A percentile compares a stretch with the other conserved stretches of the same genome.
These are phyloP conservation scores for Carpatolechia fugitivella DNA, from an alignment of 2,888 invertebrate genomes.

Conservation along the genomic window DNA sequence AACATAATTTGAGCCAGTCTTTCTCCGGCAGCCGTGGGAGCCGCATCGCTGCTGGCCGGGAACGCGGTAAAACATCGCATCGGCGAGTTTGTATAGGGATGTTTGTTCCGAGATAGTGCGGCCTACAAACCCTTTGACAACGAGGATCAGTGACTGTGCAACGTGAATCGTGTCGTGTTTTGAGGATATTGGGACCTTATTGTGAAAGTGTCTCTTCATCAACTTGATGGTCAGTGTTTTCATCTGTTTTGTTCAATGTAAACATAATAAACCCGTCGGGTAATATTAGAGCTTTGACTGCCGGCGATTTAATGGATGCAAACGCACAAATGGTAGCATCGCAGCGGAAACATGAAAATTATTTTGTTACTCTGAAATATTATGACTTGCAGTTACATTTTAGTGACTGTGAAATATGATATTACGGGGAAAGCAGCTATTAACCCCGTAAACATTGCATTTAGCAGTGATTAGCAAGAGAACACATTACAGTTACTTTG, in stretches of 20 bases:
- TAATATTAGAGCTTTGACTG: constrained; percentile 52
- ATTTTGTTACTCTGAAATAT: constrained; percentile 54
- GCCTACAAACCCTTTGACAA: constrained; percentile 46
- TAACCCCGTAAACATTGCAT: constrained; percentile 14
- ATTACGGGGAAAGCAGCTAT: constrained; percentile 30
- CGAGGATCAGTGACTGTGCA: constrained; percentile 51
- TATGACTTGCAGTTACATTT: constrained; percentile 45
- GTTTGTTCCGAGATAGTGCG: constrained; percentile 71
- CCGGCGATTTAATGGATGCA: constrained; percentile 60
- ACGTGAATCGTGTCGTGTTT: constrained; percentile 43
- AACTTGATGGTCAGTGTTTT: constrained; percentile 60
- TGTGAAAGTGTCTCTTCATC: constrained; percentile 48
- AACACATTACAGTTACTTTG: background rate
- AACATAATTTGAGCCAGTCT: constrained; percentile 75
- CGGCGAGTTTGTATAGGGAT: constrained; percentile 61
- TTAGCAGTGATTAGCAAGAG: constrained; percentile 10
- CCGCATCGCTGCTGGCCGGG: constrained; percentile 51
- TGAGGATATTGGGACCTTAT: constrained; percentile 30
- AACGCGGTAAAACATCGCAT: constrained; percentile 66
- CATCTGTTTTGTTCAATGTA: constrained; percentile 68
- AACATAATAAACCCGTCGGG: constrained; percentile 57
- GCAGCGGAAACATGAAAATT: constrained; percentile 61
- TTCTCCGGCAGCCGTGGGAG: constrained; percentile 61
- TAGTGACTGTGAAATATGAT: constrained; percentile 39
- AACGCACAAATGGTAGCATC: constrained; percentile 47